Percentiles rank a stretch among this genome's conserved stretches.
Conservation (phyloP, 2,888 invertebrate genomes). For the Xestia sexstrigata region DNA sequence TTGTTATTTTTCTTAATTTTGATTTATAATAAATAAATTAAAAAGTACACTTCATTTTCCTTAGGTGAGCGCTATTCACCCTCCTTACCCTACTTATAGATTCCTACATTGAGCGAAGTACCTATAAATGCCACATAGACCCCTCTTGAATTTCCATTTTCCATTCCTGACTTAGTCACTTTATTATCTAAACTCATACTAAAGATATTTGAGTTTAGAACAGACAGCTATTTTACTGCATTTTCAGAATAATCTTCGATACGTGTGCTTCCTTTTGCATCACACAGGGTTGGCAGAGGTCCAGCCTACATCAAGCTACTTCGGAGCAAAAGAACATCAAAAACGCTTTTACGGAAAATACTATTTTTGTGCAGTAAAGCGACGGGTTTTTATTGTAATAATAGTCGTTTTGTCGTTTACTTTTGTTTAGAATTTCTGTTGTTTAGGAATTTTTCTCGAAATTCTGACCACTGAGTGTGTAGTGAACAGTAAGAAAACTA, state of each 20-base stretch:
- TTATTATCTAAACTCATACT: not conserved
- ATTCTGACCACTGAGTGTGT: not conserved
- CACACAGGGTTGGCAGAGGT: constrained; percentile 43
- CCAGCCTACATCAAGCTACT: constrained; percentile 49
- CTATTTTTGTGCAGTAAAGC: constrained; percentile 15
- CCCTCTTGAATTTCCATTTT: no score
- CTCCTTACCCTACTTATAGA: no score
- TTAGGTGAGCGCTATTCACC: no score
- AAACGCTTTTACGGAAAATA: constrained; percentile 41
- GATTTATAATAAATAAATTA: no score
- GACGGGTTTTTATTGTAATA: constrained; percentile 25
- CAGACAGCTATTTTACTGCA: constrained; percentile 5
- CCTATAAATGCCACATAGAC: no score
- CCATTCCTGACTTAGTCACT: no score
- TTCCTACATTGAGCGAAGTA: no score
- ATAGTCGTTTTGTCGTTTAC: constrained; percentile 4
- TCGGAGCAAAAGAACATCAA: constrained; percentile 34
- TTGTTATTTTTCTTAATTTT: no score
- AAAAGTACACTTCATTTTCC: no score
- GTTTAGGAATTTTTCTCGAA: not conserved
- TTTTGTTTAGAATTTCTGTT: not conserved
- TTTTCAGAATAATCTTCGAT: constrained; percentile 30
- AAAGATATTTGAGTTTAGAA: constrained; percentile 5
- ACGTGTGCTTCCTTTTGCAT: constrained; percentile 36
- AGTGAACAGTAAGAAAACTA: not conserved